These are phyloP conservation scores for Peucedramus taeniatus DNA, from an alignment of 2,113 vertebrate species.

Conservation along the genomic window DNA sequence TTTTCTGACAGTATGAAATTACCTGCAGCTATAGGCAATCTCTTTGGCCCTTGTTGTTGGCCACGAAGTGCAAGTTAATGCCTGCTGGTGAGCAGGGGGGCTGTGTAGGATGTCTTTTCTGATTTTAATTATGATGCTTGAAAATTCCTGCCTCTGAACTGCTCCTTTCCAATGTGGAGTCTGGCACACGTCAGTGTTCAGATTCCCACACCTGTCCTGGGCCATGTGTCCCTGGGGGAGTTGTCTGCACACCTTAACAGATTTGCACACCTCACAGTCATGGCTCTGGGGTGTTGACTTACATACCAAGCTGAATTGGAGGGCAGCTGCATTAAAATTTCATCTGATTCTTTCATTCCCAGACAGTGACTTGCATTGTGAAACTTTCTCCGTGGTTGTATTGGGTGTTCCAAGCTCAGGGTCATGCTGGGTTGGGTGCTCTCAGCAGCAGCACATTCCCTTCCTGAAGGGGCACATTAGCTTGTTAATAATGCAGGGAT, in stretches of 20 bases:
- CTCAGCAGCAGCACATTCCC: accelerated
- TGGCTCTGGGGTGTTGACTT: neutral
- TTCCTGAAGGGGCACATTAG: neutral
- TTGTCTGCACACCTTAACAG: neutral
- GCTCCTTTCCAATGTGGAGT: neutral
- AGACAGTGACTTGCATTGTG: neutral
- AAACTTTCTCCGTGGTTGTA: neutral
- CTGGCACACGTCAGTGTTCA: accelerated
- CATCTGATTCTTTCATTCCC: neutral
- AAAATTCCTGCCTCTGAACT: neutral
- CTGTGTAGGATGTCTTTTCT: neutral
- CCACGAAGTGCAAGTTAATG: neutral
- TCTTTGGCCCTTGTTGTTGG: neutral
- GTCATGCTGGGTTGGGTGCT: neutral
- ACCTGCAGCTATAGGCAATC: neutral
- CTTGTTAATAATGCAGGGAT: neutral
- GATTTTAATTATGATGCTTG: neutral
- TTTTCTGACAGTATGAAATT: neutral
- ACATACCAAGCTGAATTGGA: neutral
- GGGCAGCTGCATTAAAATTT: neutral
- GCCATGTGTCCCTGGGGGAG: neutral
- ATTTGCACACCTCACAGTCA: neutral
- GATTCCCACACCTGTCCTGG: neutral
- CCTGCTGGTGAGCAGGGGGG: neutral
- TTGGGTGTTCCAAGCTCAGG: neutral